Evolutionary conservation across 92 coral and sea anemone genomes (phyloP).

Genomic region (Porites divaricata): DNA sequence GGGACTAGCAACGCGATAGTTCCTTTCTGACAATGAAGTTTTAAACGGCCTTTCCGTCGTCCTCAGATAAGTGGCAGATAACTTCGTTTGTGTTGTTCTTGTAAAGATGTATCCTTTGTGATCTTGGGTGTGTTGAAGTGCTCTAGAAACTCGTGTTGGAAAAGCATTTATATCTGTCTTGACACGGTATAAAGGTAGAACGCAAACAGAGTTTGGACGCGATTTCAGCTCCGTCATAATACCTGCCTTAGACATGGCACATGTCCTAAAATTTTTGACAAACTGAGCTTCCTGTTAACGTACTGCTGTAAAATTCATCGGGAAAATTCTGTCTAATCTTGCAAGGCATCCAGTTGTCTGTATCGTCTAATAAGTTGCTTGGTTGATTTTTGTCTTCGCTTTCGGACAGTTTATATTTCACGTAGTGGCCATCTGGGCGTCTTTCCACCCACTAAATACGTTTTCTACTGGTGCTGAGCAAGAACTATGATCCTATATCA

Average conservation of each 20-base stretch:
- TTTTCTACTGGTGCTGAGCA: background rate
- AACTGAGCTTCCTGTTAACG: background rate
- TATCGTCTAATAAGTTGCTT: background rate
- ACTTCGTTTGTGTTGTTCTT: constrained; percentile 58
- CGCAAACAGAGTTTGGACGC: constrained; percentile 34
- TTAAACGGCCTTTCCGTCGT: constrained; percentile 12
- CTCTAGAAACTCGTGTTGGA: constrained; percentile 77
- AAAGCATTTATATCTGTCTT: constrained; percentile 10
- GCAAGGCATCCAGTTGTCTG: background rate
- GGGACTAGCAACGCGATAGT: background rate
- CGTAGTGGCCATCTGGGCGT: too few species aligned
- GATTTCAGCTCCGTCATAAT: background rate
- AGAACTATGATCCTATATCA: background rate
- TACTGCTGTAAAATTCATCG: background rate
- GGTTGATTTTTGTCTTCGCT: too few species aligned
- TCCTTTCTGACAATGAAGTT: background rate
- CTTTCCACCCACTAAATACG: background rate
- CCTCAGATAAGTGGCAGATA: constrained; percentile 53
- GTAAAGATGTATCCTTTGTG: constrained; percentile 67
- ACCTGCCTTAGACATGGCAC: constrained; percentile 3
- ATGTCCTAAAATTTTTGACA: background rate
- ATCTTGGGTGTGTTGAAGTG: constrained; percentile 69
- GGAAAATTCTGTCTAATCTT: background rate
- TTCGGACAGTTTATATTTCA: too few species aligned
- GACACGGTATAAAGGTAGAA: constrained; percentile 16